Evolutionary conservation across 2,797 vertebrate species (phyloP), one percentile per base, ranked within the genome.

Genomic region (Pipistrellus pipistrellus): DNA sequence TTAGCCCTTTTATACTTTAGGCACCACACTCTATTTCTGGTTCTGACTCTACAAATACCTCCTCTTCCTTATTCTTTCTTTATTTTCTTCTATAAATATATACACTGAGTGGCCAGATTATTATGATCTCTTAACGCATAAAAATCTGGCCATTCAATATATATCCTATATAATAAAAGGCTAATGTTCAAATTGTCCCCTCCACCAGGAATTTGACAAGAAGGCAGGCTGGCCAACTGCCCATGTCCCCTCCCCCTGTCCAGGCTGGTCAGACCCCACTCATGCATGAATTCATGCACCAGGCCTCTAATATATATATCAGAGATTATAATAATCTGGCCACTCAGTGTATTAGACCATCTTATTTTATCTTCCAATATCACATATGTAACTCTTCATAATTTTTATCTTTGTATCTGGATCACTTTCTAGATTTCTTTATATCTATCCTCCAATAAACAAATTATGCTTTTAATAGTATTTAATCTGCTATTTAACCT

Each of bases 401-500:
- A 2, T 94, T 41, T 92, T 95, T 38, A 12, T 81, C 21, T 75
- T 46, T 91, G 32, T 81, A 35, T 89, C 25, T 90, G 53, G 21
- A 20, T 87, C 57, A 87, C 51, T 48, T 44, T 68, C 23, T 87
- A 83, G 64, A 68, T 69, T 84, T 93, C 77, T 90, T 35, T 8
- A 51, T 51, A 68, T 62, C 4, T 4, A 38, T 78, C 20, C 72
- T 87, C 64, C 21, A 73, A 15, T 78, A 83, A 87, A 73, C 18
- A 21, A 82, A 92, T 77, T 86, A 64, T 92, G 38, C 38, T 18
- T 91, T 88, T 91, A 87, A 80, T 8, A 80, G 12, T 90, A 71
- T 87, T 57, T 80, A 84, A 53, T 93, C 55, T 48, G 66, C 66
- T 86, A 46, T 59, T 78, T 44, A 78, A 84, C 57, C 68, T 17